Percentiles rank a stretch among this genome's conserved stretches.
Conservation (phyloP, 2,888 invertebrate genomes). For the Zootermopsis nevadensis region DNA sequence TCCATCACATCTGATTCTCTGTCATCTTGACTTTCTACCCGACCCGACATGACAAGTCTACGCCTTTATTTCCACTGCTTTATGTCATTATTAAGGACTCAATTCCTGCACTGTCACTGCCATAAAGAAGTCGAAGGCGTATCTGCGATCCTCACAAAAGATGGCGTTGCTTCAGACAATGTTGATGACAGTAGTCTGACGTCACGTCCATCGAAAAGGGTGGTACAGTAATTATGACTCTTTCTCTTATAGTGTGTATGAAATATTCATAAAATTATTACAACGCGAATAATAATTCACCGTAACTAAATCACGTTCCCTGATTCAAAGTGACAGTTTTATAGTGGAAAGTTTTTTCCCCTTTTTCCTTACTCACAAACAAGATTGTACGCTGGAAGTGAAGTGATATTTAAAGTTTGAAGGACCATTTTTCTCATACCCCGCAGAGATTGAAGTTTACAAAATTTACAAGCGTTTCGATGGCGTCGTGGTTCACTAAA, state of each 20-base stretch:
- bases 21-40: not conserved
- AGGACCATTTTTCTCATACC: not conserved
- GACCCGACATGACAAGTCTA: not conserved
- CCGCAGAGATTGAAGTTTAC: not conserved
- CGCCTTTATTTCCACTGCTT: not conserved
- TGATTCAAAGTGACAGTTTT: conserved; percentile 14
- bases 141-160: not conserved
- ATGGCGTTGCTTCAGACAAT: not conserved
- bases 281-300: not conserved
- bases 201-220: conserved; percentile 16
- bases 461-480: not conserved
- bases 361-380: not conserved
- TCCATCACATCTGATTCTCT: conserved; percentile 19
- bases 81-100: conserved; percentile 10
- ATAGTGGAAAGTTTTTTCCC: not conserved
- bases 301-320: not conserved
- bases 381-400: not conserved
- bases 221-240: not conserved
- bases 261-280: conserved; percentile 17
- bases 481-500: not conserved
- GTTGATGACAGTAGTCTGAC: not conserved
- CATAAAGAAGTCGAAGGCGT: not conserved
- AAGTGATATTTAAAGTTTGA: conserved; percentile 24
- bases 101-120: conserved; percentile 23
- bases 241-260: not conserved